phyloP scores from a whole-genome alignment of 1,140 invertebrate genomes.

The Drosophila repleta region DNA sequence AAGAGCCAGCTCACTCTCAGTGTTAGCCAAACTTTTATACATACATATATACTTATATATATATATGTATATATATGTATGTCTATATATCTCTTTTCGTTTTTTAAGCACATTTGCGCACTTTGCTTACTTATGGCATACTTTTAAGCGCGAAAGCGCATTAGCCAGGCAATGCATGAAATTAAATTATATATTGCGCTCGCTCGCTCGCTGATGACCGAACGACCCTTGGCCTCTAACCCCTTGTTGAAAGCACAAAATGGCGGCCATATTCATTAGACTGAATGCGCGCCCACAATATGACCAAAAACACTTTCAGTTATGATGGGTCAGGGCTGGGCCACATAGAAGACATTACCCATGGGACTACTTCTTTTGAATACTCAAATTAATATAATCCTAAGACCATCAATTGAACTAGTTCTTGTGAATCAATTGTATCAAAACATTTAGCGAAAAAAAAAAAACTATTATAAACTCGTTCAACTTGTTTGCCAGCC shows the following conservation, averaged over 20 bases:
- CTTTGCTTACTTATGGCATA: conserved; percentile 77
- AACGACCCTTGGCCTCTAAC: background rate
- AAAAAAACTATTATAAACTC: background rate
- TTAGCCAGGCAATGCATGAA: conserved; percentile 80
- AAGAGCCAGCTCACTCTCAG: conserved; percentile 29
- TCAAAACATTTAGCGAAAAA: too few relatives aligned
- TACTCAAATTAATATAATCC: too few relatives aligned
- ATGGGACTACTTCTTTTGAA: background rate
- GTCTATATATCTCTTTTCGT: background rate
- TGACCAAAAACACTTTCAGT: conserved; percentile 37
- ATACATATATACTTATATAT: too few relatives aligned
- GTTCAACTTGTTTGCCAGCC: conserved; percentile 30
- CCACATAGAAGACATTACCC: too few relatives aligned
- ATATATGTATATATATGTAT: too few relatives aligned
- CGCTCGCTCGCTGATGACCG: conserved; percentile 28
- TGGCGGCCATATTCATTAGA: conserved; percentile 40
- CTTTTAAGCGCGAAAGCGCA: conserved; percentile 77
- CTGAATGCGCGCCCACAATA: conserved; percentile 18
- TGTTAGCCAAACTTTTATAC: conserved; percentile 54
- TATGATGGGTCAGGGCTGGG: conserved; percentile 39
- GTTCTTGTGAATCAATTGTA: too few relatives aligned
- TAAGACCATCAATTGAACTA: too few relatives aligned
- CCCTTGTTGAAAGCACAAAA: conserved; percentile 12
- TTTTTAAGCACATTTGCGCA: conserved; percentile 73
- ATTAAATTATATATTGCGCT: conserved; percentile 72